A percentile compares a stretch with the other conserved stretches of the same genome.
Conservation (phyloP, 2,797 vertebrate genomes). For the Pseudochaenichthys georgianus region DNA sequence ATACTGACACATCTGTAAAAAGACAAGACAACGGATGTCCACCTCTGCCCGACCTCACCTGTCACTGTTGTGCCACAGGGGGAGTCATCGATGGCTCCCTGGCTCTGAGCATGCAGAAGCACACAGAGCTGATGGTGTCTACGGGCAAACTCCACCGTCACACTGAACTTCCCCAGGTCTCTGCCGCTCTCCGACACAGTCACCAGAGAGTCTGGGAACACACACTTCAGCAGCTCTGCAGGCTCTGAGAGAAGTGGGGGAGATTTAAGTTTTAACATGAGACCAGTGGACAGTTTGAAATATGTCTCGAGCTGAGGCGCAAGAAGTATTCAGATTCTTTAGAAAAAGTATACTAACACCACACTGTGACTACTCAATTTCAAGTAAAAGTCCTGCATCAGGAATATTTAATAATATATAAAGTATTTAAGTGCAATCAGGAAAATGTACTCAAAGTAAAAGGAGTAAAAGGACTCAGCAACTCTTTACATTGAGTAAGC, state of each 20-base stretch:
- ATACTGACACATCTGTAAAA: background rate
- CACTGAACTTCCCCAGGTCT: conserved; percentile 84
- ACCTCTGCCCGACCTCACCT: conserved; percentile 75
- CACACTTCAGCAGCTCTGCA: conserved; percentile 84
- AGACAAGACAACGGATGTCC: background rate
- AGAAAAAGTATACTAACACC: too few species aligned
- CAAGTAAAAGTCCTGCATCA: too few species aligned
- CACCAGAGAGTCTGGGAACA: conserved; percentile 89
- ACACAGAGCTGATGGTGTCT: conserved; percentile 79
- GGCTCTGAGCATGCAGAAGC: conserved; percentile 86
- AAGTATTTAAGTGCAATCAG: too few species aligned
- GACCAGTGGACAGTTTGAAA: background rate
- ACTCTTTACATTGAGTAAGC: too few species aligned
- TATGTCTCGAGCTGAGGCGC: too few species aligned
- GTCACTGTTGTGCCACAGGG: conserved; percentile 87
- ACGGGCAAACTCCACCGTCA: conserved; percentile 79
- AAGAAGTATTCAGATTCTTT: too few species aligned
- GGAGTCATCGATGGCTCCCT: conserved; percentile 76
- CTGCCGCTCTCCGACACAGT: conserved; percentile 81
- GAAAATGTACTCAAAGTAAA: too few species aligned
- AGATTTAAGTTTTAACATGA: background rate
- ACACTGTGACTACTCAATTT: too few species aligned
- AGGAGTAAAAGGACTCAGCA: too few species aligned
- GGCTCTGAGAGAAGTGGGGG: conserved; percentile 56
- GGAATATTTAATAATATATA: too few species aligned